Evolutionary conservation across 2,888 invertebrate genomes (phyloP).

Genomic region (Euzophera pinguis): DNA sequence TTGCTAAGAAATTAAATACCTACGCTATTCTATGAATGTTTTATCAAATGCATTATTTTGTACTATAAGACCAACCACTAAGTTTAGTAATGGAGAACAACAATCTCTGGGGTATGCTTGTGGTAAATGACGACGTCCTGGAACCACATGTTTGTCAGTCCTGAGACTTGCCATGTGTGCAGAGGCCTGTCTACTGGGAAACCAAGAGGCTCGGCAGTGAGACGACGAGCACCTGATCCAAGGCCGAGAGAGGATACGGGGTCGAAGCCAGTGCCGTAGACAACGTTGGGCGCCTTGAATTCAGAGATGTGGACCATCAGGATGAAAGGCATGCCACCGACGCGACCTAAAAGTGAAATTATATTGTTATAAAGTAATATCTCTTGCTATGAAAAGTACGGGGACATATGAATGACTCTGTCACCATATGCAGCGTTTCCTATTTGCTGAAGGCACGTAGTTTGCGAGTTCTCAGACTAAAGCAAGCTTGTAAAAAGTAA

Average conservation of each 20-base stretch:
- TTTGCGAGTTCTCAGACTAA: no score
- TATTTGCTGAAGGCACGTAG: no score
- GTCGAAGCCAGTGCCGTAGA: slow-evolving; percentile 60
- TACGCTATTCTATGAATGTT: no score
- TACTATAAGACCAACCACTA: neutral
- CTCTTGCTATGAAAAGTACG: no score
- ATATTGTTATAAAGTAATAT: neutral
- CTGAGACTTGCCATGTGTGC: slow-evolving; percentile 46
- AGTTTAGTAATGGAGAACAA: slow-evolving; percentile 32
- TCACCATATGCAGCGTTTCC: no score
- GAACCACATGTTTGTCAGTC: slow-evolving; percentile 67
- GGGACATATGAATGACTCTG: no score
- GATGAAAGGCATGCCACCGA: slow-evolving; percentile 80
- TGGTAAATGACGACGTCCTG: slow-evolving; percentile 76
- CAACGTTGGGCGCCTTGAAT: slow-evolving; percentile 59
- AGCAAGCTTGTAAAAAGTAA: no score
- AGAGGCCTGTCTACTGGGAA: slow-evolving; percentile 80
- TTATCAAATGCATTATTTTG: neutral
- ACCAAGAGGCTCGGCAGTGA: slow-evolving; percentile 72
- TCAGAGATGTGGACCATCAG: slow-evolving; percentile 81
- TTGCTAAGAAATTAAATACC: no score
- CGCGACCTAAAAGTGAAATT: slow-evolving; percentile 42
- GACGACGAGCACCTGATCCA: slow-evolving; percentile 61
- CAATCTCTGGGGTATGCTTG: slow-evolving; percentile 61
- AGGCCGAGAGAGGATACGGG: slow-evolving; percentile 72